phyloP scores from a whole-genome alignment of 2,113 vertebrate genomes.

The Scolopax mira region DNA sequence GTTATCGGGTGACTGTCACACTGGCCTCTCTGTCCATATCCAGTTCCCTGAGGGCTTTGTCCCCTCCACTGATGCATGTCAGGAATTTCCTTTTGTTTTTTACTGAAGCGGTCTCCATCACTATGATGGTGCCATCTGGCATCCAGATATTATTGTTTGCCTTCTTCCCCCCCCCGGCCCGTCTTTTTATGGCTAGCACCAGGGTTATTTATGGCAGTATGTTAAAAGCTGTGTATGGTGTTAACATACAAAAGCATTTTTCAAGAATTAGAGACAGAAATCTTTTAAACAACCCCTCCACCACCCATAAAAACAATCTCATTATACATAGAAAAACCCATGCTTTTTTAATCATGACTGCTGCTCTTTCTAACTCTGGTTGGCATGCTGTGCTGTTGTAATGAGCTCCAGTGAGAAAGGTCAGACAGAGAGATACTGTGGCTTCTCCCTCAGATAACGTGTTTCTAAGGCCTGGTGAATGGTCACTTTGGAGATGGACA shows the following conservation, averaged over 20 bases:
- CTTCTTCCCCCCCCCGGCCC: neutral
- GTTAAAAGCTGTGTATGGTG: constrained; percentile 22
- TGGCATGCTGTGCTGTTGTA: neutral
- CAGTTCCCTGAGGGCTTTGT: constrained; percentile 23
- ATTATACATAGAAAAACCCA: neutral
- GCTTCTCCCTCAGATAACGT: neutral
- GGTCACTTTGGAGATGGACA: neutral
- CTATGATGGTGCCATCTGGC: constrained; percentile 76
- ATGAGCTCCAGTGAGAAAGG: neutral
- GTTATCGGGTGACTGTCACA: neutral
- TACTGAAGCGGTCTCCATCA: constrained; percentile 42
- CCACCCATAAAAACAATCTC: neutral
- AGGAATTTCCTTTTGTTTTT: constrained; percentile 75
- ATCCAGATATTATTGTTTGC: constrained; percentile 79
- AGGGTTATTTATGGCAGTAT: constrained; percentile 71
- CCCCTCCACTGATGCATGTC: constrained; percentile 2
- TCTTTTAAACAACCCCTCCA: neutral
- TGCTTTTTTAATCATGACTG: neutral
- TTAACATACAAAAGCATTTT: constrained; percentile 35
- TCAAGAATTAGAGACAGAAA: neutral
- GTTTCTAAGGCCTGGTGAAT: neutral
- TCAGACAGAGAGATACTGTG: neutral
- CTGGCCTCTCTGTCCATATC: neutral
- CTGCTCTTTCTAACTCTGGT: neutral
- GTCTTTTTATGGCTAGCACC: neutral